These are phyloP conservation scores for Volucella inflata DNA, from an alignment of 2,888 invertebrate genomes.

Conservation along the genomic window DNA sequence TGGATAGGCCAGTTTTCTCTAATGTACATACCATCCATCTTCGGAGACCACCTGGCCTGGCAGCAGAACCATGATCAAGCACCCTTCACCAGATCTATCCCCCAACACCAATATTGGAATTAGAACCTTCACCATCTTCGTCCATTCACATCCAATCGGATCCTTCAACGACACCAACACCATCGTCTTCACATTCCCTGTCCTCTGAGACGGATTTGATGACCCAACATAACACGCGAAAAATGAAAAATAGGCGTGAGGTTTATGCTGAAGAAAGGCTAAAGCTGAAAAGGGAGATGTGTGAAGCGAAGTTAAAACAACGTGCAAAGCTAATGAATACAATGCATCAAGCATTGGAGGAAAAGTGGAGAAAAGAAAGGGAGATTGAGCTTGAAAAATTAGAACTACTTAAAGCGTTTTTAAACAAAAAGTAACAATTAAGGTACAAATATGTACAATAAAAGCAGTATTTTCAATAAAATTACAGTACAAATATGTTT, in stretches of 20 bases:
- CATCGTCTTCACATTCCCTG: slow-evolving; percentile 7
- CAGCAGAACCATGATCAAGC: too few species aligned
- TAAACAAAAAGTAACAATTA: too few species aligned
- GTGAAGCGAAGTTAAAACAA: background rate
- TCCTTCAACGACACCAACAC: too few species aligned
- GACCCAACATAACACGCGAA: slow-evolving; percentile 10
- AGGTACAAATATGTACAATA: too few species aligned
- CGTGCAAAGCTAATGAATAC: background rate
- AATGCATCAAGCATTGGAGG: slow-evolving; percentile 7
- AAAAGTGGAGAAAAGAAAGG: slow-evolving; percentile 2
- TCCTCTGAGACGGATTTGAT: slow-evolving; percentile 5
- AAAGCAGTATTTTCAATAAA: too few species aligned
- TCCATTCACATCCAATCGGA: background rate
- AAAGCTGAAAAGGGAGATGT: slow-evolving; percentile 9
- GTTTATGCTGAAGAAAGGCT: background rate
- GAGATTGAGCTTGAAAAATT: background rate
- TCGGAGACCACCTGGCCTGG: slow-evolving; percentile 5
- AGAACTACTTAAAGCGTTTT: background rate
- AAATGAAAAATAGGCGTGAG: background rate
- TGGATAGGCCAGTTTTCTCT: slow-evolving; percentile 23
- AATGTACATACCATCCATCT: too few species aligned
- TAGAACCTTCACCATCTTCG: background rate
- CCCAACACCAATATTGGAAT: background rate
- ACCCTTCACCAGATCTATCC: too few species aligned
- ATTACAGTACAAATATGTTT: too few species aligned